These are phyloP conservation scores for Drosophila sordidula DNA, from an alignment of 2,888 invertebrate species.

Conservation along the genomic window DNA sequence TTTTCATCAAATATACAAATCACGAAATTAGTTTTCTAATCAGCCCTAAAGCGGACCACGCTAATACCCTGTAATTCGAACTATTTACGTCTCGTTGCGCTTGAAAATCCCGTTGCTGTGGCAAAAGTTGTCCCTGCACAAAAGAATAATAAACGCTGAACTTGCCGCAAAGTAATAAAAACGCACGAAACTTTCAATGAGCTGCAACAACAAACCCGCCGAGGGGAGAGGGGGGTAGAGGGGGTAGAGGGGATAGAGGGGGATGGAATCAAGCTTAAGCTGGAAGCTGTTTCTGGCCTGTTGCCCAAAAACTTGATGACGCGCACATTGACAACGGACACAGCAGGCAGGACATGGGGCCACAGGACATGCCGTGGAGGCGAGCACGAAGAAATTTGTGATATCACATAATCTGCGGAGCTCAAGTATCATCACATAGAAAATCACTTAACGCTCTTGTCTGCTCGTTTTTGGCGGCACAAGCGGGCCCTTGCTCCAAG, in stretches of 20 bases:
- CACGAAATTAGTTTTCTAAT: slow-evolving; percentile 20
- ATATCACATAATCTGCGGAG: slow-evolving; percentile 74
- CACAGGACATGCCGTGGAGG: slow-evolving; percentile 7
- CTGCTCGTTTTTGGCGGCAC: slow-evolving; percentile 34
- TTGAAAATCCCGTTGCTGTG: slow-evolving; percentile 8
- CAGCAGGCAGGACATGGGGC: slow-evolving; percentile 1
- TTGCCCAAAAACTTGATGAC: slow-evolving; percentile 74
- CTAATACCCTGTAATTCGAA: slow-evolving; percentile 49
- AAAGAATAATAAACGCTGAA: slow-evolving; percentile 59
- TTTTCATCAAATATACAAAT: neutral
- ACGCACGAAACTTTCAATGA: slow-evolving; percentile 77
- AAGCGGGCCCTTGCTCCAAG: slow-evolving; percentile 28
- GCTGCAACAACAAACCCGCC: slow-evolving; percentile 51
- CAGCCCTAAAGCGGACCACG: slow-evolving; percentile 2
- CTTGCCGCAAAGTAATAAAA: slow-evolving; percentile 75
- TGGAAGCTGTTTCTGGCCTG: slow-evolving; percentile 60
- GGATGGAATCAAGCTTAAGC: slow-evolving; percentile 32
- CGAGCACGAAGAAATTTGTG: slow-evolving; percentile 59
- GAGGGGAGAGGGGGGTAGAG: too few species aligned
- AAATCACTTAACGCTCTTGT: slow-evolving; percentile 77
- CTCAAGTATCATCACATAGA: slow-evolving; percentile 82
- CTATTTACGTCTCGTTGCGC: slow-evolving; percentile 30
- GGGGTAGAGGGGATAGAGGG: too few species aligned
- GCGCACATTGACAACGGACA: slow-evolving; percentile 64
- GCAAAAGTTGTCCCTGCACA: slow-evolving; percentile 13